phyloP scores from a whole-genome alignment of 2,888 invertebrate genomes.

The Malthinus flaveolus region DNA sequence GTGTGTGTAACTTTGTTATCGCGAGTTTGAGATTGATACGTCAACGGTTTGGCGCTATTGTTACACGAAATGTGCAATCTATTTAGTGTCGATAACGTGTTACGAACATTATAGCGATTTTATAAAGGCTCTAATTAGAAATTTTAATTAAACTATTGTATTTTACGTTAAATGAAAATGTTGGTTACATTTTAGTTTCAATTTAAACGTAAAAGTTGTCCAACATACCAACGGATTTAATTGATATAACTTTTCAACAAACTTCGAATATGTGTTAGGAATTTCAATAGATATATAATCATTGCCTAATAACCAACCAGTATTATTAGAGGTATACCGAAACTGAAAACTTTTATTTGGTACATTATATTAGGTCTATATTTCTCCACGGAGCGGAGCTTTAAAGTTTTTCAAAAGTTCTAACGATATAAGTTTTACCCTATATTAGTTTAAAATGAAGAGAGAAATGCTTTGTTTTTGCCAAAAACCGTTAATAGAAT shows the following conservation, averaged over 20 bases:
- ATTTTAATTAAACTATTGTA: constrained; percentile 3
- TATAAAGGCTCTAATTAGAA: constrained; percentile 3
- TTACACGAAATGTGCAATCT: constrained; percentile 12
- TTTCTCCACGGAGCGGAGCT: not conserved
- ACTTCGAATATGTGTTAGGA: too few species aligned
- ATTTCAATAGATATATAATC: too few species aligned
- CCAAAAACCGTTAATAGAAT: not conserved
- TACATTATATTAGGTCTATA: constrained; percentile 1
- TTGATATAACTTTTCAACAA: too few species aligned
- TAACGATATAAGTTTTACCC: not conserved
- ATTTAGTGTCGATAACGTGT: constrained; percentile 10
- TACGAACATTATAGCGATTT: not conserved
- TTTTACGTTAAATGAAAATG: not conserved
- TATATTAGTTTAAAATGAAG: too few species aligned
- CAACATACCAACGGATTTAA: too few species aligned
- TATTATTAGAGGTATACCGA: too few species aligned
- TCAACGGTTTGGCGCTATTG: constrained; percentile 10
- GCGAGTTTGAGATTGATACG: constrained; percentile 11
- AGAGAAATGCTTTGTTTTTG: too few species aligned
- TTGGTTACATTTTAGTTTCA: not conserved
- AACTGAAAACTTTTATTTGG: not conserved
- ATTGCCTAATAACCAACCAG: too few species aligned
- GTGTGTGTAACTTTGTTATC: constrained; percentile 8
- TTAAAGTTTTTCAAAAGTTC: not conserved
- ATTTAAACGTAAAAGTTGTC: not conserved